Conservation (phyloP, 2,888 invertebrate genomes). For the Ommatoiulus sabulosus region DNA sequence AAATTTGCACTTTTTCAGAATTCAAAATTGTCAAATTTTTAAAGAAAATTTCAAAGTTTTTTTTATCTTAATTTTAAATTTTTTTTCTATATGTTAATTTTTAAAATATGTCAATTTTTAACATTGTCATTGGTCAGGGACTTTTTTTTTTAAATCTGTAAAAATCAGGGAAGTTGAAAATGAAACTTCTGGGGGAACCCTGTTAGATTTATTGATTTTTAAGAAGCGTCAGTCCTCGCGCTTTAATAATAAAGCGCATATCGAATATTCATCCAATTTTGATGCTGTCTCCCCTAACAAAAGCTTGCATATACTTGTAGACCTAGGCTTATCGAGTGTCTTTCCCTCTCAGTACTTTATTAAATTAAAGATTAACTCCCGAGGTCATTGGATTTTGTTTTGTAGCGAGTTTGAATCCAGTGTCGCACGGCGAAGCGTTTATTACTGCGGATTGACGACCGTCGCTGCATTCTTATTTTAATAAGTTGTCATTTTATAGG, state of each 20-base stretch:
- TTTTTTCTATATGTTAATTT: neutral
- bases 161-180: too few species aligned
- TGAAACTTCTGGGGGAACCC: neutral
- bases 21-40: too few species aligned
- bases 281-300: neutral
- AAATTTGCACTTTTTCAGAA: too few species aligned
- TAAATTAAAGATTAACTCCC: constrained; percentile 14
- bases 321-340: neutral
- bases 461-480: neutral
- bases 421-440: neutral
- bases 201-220: neutral
- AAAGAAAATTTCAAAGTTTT: too few species aligned
- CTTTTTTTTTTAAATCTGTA: too few species aligned
- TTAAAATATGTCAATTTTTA: too few species aligned
- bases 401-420: neutral
- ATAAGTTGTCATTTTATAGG: constrained; percentile 1
- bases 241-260: neutral
- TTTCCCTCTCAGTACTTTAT: neutral
- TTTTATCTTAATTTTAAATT: neutral
- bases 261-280: neutral
- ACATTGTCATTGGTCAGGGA: too few species aligned
- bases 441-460: neutral
- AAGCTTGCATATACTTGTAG: neutral
- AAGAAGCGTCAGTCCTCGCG: neutral
- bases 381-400: neutral